Evolutionary conservation across 2,113 vertebrate genomes (phyloP).

Genomic region (Lophura nycthemera): DNA sequence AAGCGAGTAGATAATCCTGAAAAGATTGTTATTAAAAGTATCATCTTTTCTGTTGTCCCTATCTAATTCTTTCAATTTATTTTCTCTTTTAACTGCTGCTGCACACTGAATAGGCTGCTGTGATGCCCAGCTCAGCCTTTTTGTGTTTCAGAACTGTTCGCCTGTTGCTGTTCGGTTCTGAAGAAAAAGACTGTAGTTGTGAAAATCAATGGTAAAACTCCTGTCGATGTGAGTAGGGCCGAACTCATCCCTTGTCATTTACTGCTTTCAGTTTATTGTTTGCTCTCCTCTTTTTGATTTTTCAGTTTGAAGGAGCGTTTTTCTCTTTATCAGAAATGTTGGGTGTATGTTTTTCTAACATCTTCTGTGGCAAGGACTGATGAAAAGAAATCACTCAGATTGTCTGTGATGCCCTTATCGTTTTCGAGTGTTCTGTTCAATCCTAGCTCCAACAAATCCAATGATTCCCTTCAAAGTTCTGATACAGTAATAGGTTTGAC

Average conservation of each 20-base stretch:
- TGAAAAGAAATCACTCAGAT: constrained; percentile 1
- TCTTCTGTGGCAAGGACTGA: neutral
- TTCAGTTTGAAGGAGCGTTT: constrained; percentile 31
- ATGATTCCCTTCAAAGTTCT: constrained; percentile 18
- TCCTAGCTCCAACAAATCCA: neutral
- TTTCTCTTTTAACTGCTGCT: neutral
- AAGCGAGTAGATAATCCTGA: neutral
- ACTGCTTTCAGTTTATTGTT: constrained; percentile 19
- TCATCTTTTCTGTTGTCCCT: neutral
- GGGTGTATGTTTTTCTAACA: neutral
- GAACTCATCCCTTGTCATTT: constrained; percentile 24
- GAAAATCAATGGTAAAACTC: neutral
- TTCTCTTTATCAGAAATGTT: constrained; percentile 9
- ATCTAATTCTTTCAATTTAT: neutral
- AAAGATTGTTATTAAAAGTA: neutral
- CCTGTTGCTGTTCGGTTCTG: neutral
- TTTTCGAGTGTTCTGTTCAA: neutral
- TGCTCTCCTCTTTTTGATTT: neutral
- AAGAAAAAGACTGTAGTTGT: neutral
- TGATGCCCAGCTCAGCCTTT: neutral
- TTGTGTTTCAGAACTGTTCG: neutral
- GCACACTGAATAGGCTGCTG: neutral
- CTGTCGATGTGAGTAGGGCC: neutral
- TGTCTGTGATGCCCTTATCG: neutral
- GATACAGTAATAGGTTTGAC: neutral